A percentile compares a stretch with the other conserved stretches of the same genome.
Evolutionary conservation across 2,797 vertebrate species (phyloP).

Genomic region (Erethizon dorsatum): DNA sequence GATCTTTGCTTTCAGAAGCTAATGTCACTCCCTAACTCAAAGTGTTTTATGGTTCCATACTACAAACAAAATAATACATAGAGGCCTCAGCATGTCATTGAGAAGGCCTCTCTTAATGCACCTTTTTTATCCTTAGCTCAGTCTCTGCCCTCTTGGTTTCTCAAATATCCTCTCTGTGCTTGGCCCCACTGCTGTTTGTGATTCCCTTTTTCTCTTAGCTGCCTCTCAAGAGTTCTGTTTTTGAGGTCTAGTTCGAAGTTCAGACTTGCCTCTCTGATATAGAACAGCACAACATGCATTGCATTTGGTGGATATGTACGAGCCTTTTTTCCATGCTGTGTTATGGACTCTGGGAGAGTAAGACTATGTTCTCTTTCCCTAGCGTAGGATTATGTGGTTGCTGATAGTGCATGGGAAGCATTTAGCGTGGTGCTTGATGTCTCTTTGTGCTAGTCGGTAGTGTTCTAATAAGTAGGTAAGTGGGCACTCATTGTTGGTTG

Average conservation of each 20-base stretch:
- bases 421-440: conserved; percentile 22
- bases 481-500: conserved; percentile 47
- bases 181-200: neutral
- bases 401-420: neutral
- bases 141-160: neutral
- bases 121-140: neutral
- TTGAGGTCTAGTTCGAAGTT: conserved; percentile 24
- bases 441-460: conserved; percentile 46
- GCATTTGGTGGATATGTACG: neutral
- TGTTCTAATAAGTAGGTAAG: conserved; percentile 52
- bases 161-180: neutral
- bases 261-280: neutral
- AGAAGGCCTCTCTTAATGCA: conserved; percentile 27
- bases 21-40: neutral
- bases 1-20: conserved; percentile 38
- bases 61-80: conserved; percentile 17
- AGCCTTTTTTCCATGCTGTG: neutral
- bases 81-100: neutral
- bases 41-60: neutral
- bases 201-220: conserved; percentile 18
- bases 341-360: neutral
- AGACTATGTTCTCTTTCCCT: conserved; percentile 29
- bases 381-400: neutral
- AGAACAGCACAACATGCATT: neutral
- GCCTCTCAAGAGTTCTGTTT: conserved; percentile 40